Conservation (phyloP, 1,140 invertebrate genomes). For the Drosophila bocki region DNA sequence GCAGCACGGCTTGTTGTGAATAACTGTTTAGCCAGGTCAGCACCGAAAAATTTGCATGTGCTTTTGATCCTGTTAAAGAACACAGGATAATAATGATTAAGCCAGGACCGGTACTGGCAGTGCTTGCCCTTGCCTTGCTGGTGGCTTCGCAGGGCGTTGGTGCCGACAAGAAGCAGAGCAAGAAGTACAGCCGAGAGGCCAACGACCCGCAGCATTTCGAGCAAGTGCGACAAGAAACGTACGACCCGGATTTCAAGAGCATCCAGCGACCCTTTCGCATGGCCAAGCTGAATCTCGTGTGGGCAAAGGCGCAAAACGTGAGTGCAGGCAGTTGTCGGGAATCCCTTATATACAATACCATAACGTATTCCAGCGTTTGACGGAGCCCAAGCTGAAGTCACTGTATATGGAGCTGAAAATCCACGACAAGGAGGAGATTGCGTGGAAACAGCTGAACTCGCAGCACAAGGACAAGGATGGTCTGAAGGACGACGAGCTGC, state of each 20-base stretch:
- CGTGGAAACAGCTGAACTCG: slow-evolving; percentile 92
- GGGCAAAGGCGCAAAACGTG: slow-evolving; percentile 93
- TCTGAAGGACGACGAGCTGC: slow-evolving; percentile 92
- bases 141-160: slow-evolving; percentile 31
- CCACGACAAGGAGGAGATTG: slow-evolving; percentile 96
- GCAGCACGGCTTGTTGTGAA: slow-evolving; percentile 17
- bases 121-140: slow-evolving; percentile 27
- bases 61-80: background rate
- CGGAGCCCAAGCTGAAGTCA: slow-evolving; percentile 93
- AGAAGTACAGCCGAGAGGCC: slow-evolving; percentile 75
- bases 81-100: slow-evolving; percentile 17
- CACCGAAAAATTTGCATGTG: slow-evolving; percentile 37
- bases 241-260: slow-evolving; percentile 85
- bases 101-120: background rate
- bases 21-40: slow-evolving; percentile 58
- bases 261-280: slow-evolving; percentile 93
- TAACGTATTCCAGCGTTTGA: slow-evolving; percentile 88
- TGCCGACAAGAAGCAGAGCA: slow-evolving; percentile 70
- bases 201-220: slow-evolving; percentile 67
- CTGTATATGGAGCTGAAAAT: slow-evolving; percentile 95
- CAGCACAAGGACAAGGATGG: slow-evolving; percentile 95
- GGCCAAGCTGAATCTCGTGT: slow-evolving; percentile 93
- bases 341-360: background rate
- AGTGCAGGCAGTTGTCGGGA: slow-evolving; percentile 4
- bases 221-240: slow-evolving; percentile 63